Base-by-base conservation (phyloP, 1,140 invertebrate genomes). In the Drosophila bipectinata region DNA sequence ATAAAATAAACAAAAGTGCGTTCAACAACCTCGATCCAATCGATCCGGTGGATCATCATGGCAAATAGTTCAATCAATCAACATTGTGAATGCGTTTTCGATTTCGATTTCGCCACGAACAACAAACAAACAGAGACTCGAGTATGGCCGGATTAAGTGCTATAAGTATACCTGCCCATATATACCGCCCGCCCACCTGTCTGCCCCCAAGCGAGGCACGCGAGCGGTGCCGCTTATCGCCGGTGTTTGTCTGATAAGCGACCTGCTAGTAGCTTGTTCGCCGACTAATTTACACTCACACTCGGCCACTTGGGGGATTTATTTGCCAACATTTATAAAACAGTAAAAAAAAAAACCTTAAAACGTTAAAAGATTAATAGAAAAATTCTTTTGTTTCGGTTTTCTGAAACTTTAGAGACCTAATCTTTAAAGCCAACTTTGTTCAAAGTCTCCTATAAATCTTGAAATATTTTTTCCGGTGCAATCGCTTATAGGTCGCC, bases 21-120 rank as follows among this genome's bases (percentile, higher is more conserved):
- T 82, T 82, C 80, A 83, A 79, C 72, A 75, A 84, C 80, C 80
- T 83, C n/a, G n/a, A n/a, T n/a, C n/a, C n/a, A 69, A 69, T 61
- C 44, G 52, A 76, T 55, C 41, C 48, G 53, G 12, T 37, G 44
- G 44, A 48, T 69, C 45, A 62, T 68, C 55, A 63, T 37, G 15
- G 63, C 47, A 57, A 62, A 74, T 75, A 37, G 44, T 53, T 30
- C 37, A 18, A 15, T 30, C 37, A 18, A 15, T 39, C 37, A 39
- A 56, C 72, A 73, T 53, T 72, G 14, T 49, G 32, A 67, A 68
- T 68, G 61, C 74, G 66, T 60, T 54, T 58, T 61, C 56, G 45
- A 64, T 68, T 28, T 28, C 26, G 26, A 21, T 21, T 81, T 81
- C 48, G 68, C 73, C 15, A 67, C 72, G 55, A 68, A 77, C 60